These are phyloP conservation scores for Sapayoa aenigma DNA, from an alignment of 2,113 vertebrate species.

Conservation along the genomic window DNA sequence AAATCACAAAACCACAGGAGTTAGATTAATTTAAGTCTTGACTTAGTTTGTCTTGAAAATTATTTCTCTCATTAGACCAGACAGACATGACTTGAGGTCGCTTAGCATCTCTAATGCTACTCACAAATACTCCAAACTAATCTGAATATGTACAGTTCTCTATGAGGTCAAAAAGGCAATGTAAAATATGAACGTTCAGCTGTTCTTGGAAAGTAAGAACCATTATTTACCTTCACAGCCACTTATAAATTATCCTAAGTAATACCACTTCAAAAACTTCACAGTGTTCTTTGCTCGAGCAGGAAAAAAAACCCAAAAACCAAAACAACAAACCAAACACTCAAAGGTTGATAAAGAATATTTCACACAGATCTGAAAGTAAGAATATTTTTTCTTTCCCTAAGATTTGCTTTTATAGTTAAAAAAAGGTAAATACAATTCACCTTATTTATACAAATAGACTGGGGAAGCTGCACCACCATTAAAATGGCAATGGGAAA, in stretches of 20 bases:
- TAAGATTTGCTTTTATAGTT: not conserved
- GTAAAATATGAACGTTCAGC: conserved; percentile 29
- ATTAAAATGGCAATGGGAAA: not conserved
- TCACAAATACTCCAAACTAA: not conserved
- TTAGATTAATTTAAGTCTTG: not conserved
- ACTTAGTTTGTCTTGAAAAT: conserved; percentile 10
- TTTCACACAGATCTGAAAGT: not conserved
- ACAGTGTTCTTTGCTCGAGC: not conserved
- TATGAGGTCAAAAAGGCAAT: conserved; percentile 44
- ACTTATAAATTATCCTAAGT: conserved; percentile 23
- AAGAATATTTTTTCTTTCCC: not conserved
- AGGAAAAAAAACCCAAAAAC: not conserved
- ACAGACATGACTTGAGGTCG: not conserved
- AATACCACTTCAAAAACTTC: conserved; percentile 11
- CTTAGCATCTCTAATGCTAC: conserved; percentile 24
- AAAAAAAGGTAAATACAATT: not conserved
- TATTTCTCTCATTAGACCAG: conserved; percentile 11
- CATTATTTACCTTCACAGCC: conserved; percentile 33
- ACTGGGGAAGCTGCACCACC: not conserved
- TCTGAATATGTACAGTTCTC: conserved; percentile 5
- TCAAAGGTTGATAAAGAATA: not conserved
- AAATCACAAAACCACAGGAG: not conserved
- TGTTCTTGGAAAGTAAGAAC: conserved; percentile 25
- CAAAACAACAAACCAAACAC: not conserved
- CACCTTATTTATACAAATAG: not conserved